Evolutionary conservation across 92 coral and sea anemone genomes (phyloP).

Genomic region (Palythoa grandiflora): DNA sequence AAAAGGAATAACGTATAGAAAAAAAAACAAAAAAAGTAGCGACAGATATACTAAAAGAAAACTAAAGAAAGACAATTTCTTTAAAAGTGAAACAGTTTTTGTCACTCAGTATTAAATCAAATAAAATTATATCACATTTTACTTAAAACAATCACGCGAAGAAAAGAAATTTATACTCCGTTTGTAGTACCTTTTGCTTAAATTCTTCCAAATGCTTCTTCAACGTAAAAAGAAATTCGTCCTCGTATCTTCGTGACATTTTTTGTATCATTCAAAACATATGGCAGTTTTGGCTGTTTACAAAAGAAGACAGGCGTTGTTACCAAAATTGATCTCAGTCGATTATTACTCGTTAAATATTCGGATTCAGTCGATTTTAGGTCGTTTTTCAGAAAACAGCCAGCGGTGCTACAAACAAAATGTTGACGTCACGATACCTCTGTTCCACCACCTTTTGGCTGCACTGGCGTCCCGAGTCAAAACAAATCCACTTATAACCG

Average conservation of each 20-base stretch:
- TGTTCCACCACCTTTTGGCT: not conserved
- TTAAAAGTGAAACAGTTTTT: too few species aligned
- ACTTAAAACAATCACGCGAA: too few species aligned
- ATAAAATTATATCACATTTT: not conserved
- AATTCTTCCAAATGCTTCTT: conserved; percentile 85
- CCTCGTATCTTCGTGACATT: conserved; percentile 86
- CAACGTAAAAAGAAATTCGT: conserved; percentile 77
- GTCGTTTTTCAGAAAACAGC: not conserved
- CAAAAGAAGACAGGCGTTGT: too few species aligned
- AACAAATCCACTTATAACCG: conserved; percentile 34
- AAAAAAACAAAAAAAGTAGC: too few species aligned
- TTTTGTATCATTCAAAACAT: not conserved
- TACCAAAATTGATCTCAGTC: not conserved
- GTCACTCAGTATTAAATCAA: not conserved
- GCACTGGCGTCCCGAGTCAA: conserved; percentile 43
- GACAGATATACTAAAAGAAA: too few species aligned
- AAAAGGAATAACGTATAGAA: too few species aligned
- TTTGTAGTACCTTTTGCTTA: conserved; percentile 78
- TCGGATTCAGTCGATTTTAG: conserved; percentile 7
- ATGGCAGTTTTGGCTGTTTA: too few species aligned
- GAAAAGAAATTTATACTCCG: not conserved
- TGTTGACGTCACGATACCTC: conserved; percentile 36
- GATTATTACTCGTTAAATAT: not conserved
- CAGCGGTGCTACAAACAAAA: conserved; percentile 32
- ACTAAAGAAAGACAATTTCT: too few species aligned